Conservation (phyloP, 2,888 invertebrate species). For the Ormyrus thymus region DNA sequence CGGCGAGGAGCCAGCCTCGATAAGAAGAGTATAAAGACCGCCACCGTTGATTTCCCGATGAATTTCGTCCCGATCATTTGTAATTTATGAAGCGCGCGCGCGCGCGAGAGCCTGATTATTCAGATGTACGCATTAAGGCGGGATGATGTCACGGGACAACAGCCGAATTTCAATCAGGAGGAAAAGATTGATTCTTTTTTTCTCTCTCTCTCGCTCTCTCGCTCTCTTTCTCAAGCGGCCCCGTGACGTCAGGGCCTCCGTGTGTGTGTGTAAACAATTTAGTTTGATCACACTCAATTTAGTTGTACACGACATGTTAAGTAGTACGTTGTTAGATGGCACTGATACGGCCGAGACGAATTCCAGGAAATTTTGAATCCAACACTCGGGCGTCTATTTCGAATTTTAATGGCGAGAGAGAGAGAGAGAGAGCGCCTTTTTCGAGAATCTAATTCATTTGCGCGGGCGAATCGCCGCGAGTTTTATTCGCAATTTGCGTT, state of each 20-base stretch:
- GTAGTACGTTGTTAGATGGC: constrained; percentile 34
- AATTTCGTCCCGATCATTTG: constrained; percentile 43
- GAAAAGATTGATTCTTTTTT: too few relatives aligned
- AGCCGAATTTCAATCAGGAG: background rate
- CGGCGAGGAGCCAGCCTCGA: constrained; percentile 55
- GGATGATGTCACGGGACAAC: constrained; percentile 35
- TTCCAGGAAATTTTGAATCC: constrained; percentile 29
- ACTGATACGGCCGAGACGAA: constrained; percentile 34
- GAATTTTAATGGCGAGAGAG: too few relatives aligned
- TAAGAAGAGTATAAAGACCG: background rate
- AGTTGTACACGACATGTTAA: constrained; percentile 44
- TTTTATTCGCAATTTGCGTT: background rate
- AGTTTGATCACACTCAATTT: constrained; percentile 55
- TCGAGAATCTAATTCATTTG: too few relatives aligned
- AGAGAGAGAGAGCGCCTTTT: background rate
- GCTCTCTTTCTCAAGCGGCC: too few relatives aligned
- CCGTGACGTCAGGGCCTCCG: constrained; percentile 18
- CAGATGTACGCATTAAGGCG: constrained; percentile 35
- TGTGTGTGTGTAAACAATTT: constrained; percentile 54
- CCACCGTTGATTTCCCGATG: constrained; percentile 33
- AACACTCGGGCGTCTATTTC: too few relatives aligned
- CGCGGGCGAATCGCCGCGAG: background rate
- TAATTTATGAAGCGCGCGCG: constrained; percentile 42
- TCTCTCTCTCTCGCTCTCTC: too few relatives aligned
- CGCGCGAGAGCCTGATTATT: constrained; percentile 33